These are phyloP conservation scores for Styela clava DNA, from an alignment of 23 tunicate genomes.

Conservation along the genomic window DNA sequence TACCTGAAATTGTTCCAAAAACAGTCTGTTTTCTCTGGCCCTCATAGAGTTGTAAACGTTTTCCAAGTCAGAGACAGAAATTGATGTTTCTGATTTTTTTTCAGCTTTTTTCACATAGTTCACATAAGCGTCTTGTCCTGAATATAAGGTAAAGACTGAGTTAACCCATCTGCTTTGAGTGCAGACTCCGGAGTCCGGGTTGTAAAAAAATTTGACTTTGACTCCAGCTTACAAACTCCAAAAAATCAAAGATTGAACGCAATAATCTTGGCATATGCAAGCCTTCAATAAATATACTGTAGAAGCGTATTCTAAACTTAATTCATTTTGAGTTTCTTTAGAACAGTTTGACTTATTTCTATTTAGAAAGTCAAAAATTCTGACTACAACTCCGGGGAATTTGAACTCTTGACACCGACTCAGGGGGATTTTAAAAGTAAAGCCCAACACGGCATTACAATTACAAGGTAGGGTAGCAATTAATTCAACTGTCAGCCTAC, in stretches of 20 bases:
- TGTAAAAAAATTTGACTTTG: too few species aligned
- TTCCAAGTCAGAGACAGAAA: neutral
- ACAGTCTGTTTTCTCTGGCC: neutral
- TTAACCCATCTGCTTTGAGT: too few species aligned
- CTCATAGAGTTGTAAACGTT: neutral
- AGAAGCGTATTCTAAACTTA: neutral
- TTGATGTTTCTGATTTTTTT: neutral
- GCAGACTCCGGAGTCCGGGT: neutral
- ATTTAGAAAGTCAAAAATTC: too few species aligned
- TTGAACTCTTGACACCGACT: too few species aligned
- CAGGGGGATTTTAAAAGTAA: too few species aligned
- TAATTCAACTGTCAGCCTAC: too few species aligned
- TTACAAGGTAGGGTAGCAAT: too few species aligned
- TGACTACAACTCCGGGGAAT: too few species aligned
- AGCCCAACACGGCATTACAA: too few species aligned
- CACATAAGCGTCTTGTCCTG: neutral
- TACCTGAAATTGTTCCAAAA: neutral
- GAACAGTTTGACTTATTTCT: too few species aligned
- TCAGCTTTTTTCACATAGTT: neutral
- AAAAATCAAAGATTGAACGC: neutral
- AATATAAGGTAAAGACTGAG: neutral
- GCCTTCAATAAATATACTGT: neutral
- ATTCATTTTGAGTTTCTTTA: neutral
- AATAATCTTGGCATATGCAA: neutral
- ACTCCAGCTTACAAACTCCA: too few species aligned